phyloP scores from a whole-genome alignment of 2,888 invertebrate genomes.

The Mayetiola destructor region DNA sequence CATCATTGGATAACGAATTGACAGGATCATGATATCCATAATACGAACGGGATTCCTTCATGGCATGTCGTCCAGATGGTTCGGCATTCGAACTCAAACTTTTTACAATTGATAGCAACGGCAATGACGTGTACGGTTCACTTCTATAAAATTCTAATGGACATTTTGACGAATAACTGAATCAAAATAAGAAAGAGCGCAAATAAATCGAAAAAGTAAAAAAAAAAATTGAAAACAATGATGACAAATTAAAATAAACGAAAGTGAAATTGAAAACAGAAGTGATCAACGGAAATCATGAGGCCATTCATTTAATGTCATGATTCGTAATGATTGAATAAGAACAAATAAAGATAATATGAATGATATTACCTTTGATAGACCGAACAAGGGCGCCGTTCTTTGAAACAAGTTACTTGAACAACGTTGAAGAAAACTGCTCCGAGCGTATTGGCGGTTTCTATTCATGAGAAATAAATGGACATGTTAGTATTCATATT shows the following conservation, averaged over 20 bases:
- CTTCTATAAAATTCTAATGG: background rate
- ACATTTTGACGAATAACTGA: background rate
- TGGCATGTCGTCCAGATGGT: background rate
- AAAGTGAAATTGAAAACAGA: background rate
- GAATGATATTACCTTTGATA: slow-evolving; percentile 42
- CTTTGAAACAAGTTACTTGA: slow-evolving; percentile 56
- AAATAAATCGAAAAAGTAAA: background rate
- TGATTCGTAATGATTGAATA: background rate
- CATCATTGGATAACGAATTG: background rate
- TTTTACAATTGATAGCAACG: background rate
- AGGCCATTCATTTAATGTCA: background rate
- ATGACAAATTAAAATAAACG: background rate
- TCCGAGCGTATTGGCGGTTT: slow-evolving; percentile 56
- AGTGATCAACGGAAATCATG: background rate
- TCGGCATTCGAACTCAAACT: background rate
- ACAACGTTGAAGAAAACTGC: slow-evolving; percentile 61
- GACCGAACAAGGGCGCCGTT: slow-evolving; percentile 46
- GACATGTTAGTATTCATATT: too few species aligned
- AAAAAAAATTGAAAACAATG: background rate
- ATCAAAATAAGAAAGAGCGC: background rate
- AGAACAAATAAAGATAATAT: slow-evolving; percentile 15
- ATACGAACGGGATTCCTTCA: background rate
- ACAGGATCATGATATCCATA: background rate
- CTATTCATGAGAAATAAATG: too few species aligned
- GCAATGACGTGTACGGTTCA: background rate